A percentile compares a stretch with the other conserved stretches of the same genome.
Conservation (phyloP, 2,888 invertebrate species). For the Pollenia labialis region DNA sequence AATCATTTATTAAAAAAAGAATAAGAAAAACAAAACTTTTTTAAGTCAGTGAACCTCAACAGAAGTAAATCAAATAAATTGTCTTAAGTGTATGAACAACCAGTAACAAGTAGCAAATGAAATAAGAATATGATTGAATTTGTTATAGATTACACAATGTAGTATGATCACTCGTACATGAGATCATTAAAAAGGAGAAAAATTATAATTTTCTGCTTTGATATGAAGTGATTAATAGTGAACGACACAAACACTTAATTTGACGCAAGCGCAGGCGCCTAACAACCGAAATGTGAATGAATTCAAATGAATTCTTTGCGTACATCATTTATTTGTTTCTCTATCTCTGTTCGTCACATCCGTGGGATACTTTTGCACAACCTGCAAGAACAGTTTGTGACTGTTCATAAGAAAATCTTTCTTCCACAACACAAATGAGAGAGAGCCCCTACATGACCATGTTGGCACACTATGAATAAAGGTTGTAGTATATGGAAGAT, state of each 20-base stretch:
- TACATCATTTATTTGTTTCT: slow-evolving; percentile 54
- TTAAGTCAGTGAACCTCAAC: slow-evolving; percentile 28
- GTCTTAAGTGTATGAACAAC: not conserved
- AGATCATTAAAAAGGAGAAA: slow-evolving; percentile 42
- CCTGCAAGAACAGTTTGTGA: slow-evolving; percentile 41
- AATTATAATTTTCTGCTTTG: slow-evolving; percentile 61
- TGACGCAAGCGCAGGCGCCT: slow-evolving; percentile 82
- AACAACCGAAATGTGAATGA: slow-evolving; percentile 59
- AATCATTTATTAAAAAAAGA: not conserved
- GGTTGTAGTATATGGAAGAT: slow-evolving; percentile 76
- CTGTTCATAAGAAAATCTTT: slow-evolving; percentile 42
- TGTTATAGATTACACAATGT: slow-evolving; percentile 32
- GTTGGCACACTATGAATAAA: slow-evolving; percentile 8
- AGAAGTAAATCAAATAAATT: slow-evolving; percentile 18
- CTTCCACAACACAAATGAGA: slow-evolving; percentile 1
- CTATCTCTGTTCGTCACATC: slow-evolving; percentile 66
- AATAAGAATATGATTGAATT: slow-evolving; percentile 34
- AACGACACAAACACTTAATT: slow-evolving; percentile 83
- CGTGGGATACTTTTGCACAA: slow-evolving; percentile 73
- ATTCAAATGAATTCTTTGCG: slow-evolving; percentile 52
- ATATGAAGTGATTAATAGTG: slow-evolving; percentile 80
- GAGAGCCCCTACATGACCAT: slow-evolving; percentile 1
- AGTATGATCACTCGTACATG: slow-evolving; percentile 36
- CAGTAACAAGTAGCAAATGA: slow-evolving; percentile 31
- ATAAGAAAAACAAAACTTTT: not conserved